Base-by-base conservation (phyloP, 30 jellyfish, hydroid and myxozoan genomes). In the Pelagia noctiluca region DNA sequence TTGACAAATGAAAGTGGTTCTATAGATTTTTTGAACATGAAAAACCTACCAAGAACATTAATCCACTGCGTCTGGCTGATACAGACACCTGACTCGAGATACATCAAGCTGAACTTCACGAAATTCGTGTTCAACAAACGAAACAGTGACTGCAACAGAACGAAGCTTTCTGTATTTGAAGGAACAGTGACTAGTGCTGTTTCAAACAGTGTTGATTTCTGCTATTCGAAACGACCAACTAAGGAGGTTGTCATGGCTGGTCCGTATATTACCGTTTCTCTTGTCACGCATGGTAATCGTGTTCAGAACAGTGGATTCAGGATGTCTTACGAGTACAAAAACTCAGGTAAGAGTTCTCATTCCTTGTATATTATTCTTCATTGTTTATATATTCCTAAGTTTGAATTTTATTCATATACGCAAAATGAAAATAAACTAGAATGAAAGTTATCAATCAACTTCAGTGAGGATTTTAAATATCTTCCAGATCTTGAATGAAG, bases 271-370 rank as follows among this genome's bases (percentile, higher is more conserved):
- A 61, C 79, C 8, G 57, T 82, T 1, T 52, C 50, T 35, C 31
- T 82, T 11, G 18, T 5, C 11, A 80, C 85, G 8, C n/a, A 68
- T 54, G 78, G 79, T 18, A 35, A 71, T 5, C 33, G 22, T 24
- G 42, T 82, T 1, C 46, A 25, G 13, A 57, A 82, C 21, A 71
- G 68, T 19, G 80, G 92, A n/a, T 82, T 82, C 63, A 50, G 57
- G 46, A 31, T 82, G 26, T 38, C 42, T 16, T 82, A 68, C 70
- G 86, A 80, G 5, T 63, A 31, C 76, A 60, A 69, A n/a, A 26
- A 50, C 10, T 35, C 85, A 33, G 82, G 92, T 82, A 50, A 33
- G n/a, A n/a, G n/a, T n/a, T n/a, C n/a, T n/a, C n/a, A n/a, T n/a
- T n/a, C n/a, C n/a, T n/a, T n/a, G n/a, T n/a, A n/a, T n/a, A n/a